These are phyloP conservation scores for Myrmecobius fasciatus DNA, from an alignment of 2,113 vertebrate species.

Conservation along the genomic window DNA sequence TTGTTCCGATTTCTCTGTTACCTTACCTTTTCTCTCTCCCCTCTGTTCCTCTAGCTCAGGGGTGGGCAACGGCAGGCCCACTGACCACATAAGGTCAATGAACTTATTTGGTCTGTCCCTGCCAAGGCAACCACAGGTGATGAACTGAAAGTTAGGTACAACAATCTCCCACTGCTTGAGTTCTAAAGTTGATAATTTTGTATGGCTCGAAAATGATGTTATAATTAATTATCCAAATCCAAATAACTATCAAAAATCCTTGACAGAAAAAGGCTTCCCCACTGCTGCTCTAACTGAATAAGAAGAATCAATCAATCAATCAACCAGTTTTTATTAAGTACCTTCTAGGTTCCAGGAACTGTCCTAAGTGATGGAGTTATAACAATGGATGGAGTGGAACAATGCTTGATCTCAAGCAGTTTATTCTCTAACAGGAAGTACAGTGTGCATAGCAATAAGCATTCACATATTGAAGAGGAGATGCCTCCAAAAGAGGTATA, in stretches of 20 bases:
- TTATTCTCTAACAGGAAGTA: neutral
- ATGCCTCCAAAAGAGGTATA: neutral
- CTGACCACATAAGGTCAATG: no score
- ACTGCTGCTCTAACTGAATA: neutral
- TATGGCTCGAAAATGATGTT: no score
- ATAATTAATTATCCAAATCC: no score
- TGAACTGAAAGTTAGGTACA: no score
- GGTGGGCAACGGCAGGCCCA: no score
- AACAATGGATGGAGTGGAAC: neutral
- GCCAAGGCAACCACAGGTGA: no score
- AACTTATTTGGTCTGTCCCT: no score
- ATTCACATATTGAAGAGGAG: neutral
- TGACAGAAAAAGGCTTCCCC: neutral
- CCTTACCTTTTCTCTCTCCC: neutral
- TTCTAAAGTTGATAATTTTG: no score
- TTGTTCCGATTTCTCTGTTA: neutral
- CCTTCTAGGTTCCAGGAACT: neutral
- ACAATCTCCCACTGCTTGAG: no score
- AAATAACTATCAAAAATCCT: no score
- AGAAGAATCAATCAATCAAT: neutral
- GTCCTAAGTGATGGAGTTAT: neutral
- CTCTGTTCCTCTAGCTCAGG: neutral
- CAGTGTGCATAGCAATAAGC: neutral
- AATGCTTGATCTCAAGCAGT: neutral
- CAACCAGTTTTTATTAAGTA: neutral